These are phyloP conservation scores for Augochlorella aurata DNA, from an alignment of 2,888 invertebrate species.

Conservation along the genomic window DNA sequence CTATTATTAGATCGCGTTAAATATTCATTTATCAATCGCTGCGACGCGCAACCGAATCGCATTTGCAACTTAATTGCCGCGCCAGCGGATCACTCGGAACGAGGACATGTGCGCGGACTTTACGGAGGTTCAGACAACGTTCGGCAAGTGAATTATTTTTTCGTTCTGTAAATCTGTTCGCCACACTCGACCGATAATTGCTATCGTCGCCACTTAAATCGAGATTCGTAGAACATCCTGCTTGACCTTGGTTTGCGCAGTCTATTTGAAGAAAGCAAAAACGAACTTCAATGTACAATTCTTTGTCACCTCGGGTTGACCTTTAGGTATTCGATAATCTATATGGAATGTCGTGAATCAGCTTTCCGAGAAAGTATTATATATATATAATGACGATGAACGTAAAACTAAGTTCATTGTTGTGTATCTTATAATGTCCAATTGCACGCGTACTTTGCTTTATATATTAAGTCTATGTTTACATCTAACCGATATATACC, in stretches of 20 bases:
- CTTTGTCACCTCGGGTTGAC: slow-evolving; percentile 54
- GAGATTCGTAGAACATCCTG: slow-evolving; percentile 17
- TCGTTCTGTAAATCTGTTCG: slow-evolving; percentile 7
- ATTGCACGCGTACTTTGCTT: slow-evolving; percentile 36
- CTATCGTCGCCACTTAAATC: neutral
- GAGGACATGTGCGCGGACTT: neutral
- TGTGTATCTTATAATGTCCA: slow-evolving; percentile 14
- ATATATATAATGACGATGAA: neutral
- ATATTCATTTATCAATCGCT: slow-evolving; percentile 10
- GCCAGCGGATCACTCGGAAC: neutral
- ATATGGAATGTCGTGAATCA: slow-evolving; percentile 40
- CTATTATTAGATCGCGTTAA: slow-evolving; percentile 28
- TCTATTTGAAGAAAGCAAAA: slow-evolving; percentile 22
- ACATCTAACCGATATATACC: slow-evolving; percentile 11
- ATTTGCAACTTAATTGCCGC: neutral
- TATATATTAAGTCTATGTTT: slow-evolving; percentile 5
- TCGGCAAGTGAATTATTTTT: neutral
- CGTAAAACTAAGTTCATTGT: slow-evolving; percentile 7
- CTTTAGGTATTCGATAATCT: slow-evolving; percentile 21
- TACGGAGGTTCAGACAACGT: neutral
- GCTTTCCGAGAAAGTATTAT: slow-evolving; percentile 2
- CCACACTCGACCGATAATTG: slow-evolving; percentile 3
- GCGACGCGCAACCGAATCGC: neutral
- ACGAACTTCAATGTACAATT: neutral
- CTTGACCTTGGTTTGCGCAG: slow-evolving; percentile 16